phyloP scores from a whole-genome alignment of 2,888 invertebrate species.

The Alloplasta piceator region DNA sequence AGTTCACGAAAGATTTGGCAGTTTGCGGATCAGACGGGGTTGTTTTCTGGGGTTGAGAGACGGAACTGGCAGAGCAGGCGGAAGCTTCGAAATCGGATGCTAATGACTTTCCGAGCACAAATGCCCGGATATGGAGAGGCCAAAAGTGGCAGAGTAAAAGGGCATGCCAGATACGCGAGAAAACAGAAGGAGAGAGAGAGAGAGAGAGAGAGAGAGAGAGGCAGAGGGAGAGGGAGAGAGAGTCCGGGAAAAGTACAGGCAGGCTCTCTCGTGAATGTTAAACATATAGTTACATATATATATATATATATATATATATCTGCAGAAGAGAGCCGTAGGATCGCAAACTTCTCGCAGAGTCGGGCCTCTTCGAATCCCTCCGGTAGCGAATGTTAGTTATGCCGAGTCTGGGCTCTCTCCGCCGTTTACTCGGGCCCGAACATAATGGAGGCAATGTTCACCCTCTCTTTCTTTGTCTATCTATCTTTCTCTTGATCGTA shows the following conservation, averaged over 20 bases:
- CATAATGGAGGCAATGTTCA: conserved; percentile 56
- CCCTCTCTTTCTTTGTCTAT: conserved; percentile 30
- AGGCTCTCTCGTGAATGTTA: neutral
- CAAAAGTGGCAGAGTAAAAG: conserved; percentile 50
- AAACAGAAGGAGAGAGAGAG: conserved; percentile 37
- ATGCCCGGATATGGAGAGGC: conserved; percentile 56
- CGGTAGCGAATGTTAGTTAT: conserved; percentile 70
- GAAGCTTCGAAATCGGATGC: conserved; percentile 62
- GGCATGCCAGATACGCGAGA: conserved; percentile 15
- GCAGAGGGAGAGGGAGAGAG: conserved; percentile 41
- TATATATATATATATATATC: neutral
- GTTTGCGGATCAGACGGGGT: neutral
- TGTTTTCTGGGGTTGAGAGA: conserved; percentile 1
- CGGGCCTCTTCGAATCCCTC: conserved; percentile 34
- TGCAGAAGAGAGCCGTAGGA: conserved; percentile 50
- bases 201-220: conserved; percentile 42
- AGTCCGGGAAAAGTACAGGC: conserved; percentile 19
- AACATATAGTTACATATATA: too few relatives aligned
- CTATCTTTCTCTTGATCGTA: conserved; percentile 4
- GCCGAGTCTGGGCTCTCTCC: conserved; percentile 64
- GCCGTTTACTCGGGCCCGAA: conserved; percentile 47
- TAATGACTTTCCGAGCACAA: conserved; percentile 74
- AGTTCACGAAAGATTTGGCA: neutral
- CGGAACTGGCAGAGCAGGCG: conserved; percentile 13
- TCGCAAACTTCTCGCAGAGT: conserved; percentile 43